Conservation (phyloP, 1,140 invertebrate genomes). For the Pentalonia nigronervosa region DNA sequence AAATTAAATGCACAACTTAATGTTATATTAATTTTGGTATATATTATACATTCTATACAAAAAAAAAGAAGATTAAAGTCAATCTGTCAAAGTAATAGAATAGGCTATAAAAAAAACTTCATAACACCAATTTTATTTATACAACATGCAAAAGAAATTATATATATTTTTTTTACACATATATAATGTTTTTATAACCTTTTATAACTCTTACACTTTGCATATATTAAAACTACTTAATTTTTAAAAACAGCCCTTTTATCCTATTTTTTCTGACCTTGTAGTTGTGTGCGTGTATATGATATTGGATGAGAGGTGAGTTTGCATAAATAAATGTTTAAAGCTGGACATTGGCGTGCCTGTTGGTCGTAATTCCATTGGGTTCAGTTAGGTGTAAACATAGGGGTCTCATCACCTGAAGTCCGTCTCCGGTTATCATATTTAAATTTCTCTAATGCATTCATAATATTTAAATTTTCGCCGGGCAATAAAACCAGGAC, state of each 20-base stretch:
- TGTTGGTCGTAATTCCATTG: constrained; percentile 33
- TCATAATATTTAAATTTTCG: constrained; percentile 38
- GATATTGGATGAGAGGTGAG: not conserved
- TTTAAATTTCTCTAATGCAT: constrained; percentile 45
- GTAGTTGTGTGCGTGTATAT: not conserved
- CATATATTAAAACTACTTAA: constrained; percentile 38
- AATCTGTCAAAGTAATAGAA: constrained; percentile 32
- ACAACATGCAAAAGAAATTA: not conserved
- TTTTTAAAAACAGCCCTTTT: constrained; percentile 22
- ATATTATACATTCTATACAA: not conserved
- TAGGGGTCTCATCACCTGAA: constrained; percentile 46
- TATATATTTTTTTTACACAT: not conserved
- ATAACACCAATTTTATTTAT: not conserved
- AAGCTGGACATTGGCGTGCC: constrained; percentile 38
- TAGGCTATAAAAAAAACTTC: not conserved
- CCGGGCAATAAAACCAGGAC: constrained; percentile 5
- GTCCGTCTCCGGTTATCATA: constrained; percentile 23
- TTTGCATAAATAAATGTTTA: constrained; percentile 33
- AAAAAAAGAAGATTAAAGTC: not conserved
- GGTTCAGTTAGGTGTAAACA: constrained; percentile 21
- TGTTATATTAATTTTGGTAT: not conserved
- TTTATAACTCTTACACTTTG: not conserved
- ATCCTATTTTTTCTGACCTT: not conserved
- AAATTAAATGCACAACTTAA: not conserved
- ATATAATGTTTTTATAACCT: constrained; percentile 11